These are phyloP conservation scores for Apus apus DNA, from an alignment of 2,113 vertebrate genomes.

Conservation along the genomic window DNA sequence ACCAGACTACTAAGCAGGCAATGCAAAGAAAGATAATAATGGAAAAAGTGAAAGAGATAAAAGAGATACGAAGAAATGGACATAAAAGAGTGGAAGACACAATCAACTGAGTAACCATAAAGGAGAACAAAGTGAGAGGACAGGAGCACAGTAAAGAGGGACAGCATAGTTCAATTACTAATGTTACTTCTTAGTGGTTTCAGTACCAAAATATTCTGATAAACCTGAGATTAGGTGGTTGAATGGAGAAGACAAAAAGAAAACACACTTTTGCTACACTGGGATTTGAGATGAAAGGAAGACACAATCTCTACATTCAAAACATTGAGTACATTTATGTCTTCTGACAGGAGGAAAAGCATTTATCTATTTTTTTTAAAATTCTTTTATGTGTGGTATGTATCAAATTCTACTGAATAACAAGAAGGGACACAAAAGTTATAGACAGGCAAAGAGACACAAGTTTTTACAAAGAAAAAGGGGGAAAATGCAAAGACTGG, in stretches of 20 bases:
- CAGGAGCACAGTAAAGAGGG: neutral
- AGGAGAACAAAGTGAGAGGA: neutral
- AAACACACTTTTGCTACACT: neutral
- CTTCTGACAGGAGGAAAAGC: neutral
- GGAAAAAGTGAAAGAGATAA: neutral
- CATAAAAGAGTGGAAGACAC: neutral
- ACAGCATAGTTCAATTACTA: neutral
- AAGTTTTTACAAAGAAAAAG: neutral
- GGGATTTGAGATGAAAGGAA: neutral
- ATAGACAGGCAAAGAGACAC: neutral
- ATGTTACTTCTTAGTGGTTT: neutral
- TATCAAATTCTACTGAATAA: neutral
- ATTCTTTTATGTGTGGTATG: neutral
- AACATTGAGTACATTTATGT: neutral
- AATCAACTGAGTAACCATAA: neutral
- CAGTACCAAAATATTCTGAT: neutral
- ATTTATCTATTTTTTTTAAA: neutral
- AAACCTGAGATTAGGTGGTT: neutral
- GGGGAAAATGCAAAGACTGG: neutral
- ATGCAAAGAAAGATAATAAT: neutral
- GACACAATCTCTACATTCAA: neutral
- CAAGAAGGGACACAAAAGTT: neutral
- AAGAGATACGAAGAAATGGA: neutral
- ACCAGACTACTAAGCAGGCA: neutral
- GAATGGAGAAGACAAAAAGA: neutral